A percentile compares a stretch with the other conserved stretches of the same genome.
These are phyloP conservation scores for Drosophila leonis DNA, from an alignment of 2,888 invertebrate genomes.

Conservation along the genomic window DNA sequence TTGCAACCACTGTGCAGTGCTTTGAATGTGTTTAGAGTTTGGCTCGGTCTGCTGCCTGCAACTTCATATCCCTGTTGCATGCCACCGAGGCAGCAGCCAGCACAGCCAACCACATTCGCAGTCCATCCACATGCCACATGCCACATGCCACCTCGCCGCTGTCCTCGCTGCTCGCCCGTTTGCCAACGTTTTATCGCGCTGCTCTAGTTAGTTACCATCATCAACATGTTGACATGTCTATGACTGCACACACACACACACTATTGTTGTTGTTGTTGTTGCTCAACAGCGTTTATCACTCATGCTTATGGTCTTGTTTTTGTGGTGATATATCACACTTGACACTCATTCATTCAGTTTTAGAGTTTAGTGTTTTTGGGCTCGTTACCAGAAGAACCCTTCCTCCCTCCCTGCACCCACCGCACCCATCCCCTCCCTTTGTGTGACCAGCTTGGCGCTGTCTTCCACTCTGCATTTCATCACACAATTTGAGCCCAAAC, in stretches of 20 bases:
- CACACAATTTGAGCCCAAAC: conserved; percentile 47
- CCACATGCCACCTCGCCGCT: conserved; percentile 20
- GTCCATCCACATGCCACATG: conserved; percentile 28
- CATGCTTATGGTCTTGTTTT: conserved; percentile 82
- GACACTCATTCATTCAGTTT: conserved; percentile 83
- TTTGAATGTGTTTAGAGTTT: conserved; percentile 54
- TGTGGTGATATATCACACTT: conserved; percentile 84
- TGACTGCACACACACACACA: conserved; percentile 60
- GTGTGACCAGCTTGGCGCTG: conserved; percentile 20
- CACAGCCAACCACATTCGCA: conserved; percentile 14
- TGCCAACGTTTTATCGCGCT: conserved; percentile 65
- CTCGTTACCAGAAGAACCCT: conserved; percentile 48
- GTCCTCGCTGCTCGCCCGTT: conserved; percentile 28
- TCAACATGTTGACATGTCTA: conserved; percentile 81
- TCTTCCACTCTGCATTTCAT: conserved; percentile 78
- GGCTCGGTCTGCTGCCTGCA: conserved; percentile 46
- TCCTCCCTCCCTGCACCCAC: not conserved
- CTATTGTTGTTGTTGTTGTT: conserved; percentile 20
- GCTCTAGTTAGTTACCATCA: conserved; percentile 80
- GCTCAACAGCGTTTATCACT: conserved; percentile 81
- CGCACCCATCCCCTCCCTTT: too few species aligned
- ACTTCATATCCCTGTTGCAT: conserved; percentile 24
- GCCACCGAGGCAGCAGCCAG: conserved; percentile 12
- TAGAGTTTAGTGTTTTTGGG: conserved; percentile 73
- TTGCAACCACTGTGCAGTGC: conserved; percentile 44